Evolutionary conservation across 1,140 invertebrate genomes (phyloP).

Genomic region (Globodera ellingtonae): DNA sequence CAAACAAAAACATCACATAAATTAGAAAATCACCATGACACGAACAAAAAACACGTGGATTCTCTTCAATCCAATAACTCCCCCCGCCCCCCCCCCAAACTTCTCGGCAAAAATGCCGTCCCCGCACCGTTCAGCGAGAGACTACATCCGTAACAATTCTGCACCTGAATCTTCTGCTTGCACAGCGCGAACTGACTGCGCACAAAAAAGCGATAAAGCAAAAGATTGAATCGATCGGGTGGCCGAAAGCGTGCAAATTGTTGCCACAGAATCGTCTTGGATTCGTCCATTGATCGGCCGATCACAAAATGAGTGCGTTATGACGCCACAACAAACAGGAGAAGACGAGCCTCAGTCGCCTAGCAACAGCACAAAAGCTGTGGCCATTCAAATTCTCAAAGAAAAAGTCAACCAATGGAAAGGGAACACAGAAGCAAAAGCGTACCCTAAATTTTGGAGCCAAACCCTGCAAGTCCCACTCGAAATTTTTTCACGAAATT

Average conservation of each 20-base stretch:
- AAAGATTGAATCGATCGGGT: conserved; percentile 35
- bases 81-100: too few relatives aligned
- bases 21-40: too few relatives aligned
- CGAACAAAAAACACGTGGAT: too few relatives aligned
- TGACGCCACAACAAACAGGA: neutral
- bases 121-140: too few relatives aligned
- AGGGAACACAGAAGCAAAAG: too few relatives aligned
- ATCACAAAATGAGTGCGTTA: neutral
- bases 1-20: neutral
- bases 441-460: too few relatives aligned
- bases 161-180: conserved; percentile 34
- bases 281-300: neutral
- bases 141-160: neutral
- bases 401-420: too few relatives aligned
- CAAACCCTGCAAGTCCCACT: neutral
- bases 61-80: too few relatives aligned
- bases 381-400: neutral
- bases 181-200: conserved; percentile 30
- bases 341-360: neutral
- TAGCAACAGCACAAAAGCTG: neutral
- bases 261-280: neutral
- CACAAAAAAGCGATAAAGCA: conserved; percentile 36
- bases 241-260: conserved; percentile 23
- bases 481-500: neutral
- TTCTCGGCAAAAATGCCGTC: conserved; percentile 25